Base-by-base conservation (phyloP, 2,888 invertebrate genomes). In the Drosophila borborema region DNA sequence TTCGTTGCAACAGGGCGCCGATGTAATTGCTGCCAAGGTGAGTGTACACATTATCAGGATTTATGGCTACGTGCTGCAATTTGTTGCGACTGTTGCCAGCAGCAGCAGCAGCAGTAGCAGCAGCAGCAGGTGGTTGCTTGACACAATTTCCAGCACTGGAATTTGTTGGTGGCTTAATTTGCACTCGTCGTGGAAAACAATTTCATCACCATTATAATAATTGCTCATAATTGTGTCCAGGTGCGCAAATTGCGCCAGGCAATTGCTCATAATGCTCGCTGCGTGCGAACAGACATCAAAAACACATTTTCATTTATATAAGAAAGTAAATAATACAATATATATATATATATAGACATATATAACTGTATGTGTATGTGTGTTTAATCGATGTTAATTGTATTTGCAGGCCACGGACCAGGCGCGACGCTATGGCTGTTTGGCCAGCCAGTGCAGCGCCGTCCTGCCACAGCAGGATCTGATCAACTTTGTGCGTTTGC, bases 1-100 rank as follows among this genome's bases (percentile, higher is more conserved):
- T 80, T 96, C 98, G 31, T 96, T 98, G 90, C 95, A 97, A 86
- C 97, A 98, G 92, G 97, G 97, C 83, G 96, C 98, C 67, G 96
- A 97, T 94, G 95, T 97, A 81, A 95, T 98, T 89, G 95, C 96
- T 74, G 95, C 95, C 82, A 96, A 97, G 95, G 97, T 97, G 94
- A 94, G 94, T 93, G 94, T 93, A 16, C n/a, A 16, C 36, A 41
- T 43, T 61, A 59, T 54, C 31, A 31, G 8, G 89, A 85, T 89
- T 87, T 89, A 89, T 85, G 74, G 54, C 58, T 60, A 58, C 48
- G 63, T 64, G 64, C 86, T 40, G 71, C 89, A 82, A 77, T 86
- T 82, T 73, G 83, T 60, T 80, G 64, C 69, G 49, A 51, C 48
- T 41, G 58, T 28, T 51, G 51, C 7, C 51, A 28, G 7, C 38